Conservation (phyloP, 2,888 invertebrate genomes). For the Callimorpha dominula region DNA sequence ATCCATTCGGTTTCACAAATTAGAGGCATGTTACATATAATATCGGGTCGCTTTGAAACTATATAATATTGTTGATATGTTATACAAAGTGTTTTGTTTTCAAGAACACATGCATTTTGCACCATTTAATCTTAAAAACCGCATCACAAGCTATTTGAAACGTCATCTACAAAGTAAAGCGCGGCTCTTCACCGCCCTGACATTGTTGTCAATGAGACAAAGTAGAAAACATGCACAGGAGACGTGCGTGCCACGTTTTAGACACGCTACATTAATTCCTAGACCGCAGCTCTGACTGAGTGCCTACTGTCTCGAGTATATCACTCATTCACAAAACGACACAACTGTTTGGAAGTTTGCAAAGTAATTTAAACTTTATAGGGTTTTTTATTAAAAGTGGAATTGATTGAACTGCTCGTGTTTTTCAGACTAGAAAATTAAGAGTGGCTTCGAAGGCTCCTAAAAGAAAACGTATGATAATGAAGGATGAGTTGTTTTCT, state of each 20-base stretch:
- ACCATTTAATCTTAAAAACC: background rate
- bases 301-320: constrained; percentile 79
- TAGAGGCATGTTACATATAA: no score
- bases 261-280: constrained; percentile 82
- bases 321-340: constrained; percentile 18
- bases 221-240: constrained; percentile 61
- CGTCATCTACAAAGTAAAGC: constrained; percentile 39
- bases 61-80: no score
- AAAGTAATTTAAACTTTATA: constrained; percentile 10
- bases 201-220: constrained; percentile 62
- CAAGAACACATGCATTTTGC: background rate
- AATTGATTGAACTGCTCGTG: constrained; percentile 55
- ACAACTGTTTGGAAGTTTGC: constrained; percentile 8
- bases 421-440: constrained; percentile 65
- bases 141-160: constrained; percentile 38
- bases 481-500: constrained; percentile 15
- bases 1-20: no score
- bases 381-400: background rate
- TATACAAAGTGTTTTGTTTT: background rate
- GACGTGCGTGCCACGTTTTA: constrained; percentile 77
- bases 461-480: constrained; percentile 55
- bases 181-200: constrained; percentile 57
- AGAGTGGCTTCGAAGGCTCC: constrained; percentile 61
- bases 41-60: no score
- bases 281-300: constrained; percentile 73